Conservation (phyloP, 2,113 vertebrate genomes). For the Macaca mulatta region DNA sequence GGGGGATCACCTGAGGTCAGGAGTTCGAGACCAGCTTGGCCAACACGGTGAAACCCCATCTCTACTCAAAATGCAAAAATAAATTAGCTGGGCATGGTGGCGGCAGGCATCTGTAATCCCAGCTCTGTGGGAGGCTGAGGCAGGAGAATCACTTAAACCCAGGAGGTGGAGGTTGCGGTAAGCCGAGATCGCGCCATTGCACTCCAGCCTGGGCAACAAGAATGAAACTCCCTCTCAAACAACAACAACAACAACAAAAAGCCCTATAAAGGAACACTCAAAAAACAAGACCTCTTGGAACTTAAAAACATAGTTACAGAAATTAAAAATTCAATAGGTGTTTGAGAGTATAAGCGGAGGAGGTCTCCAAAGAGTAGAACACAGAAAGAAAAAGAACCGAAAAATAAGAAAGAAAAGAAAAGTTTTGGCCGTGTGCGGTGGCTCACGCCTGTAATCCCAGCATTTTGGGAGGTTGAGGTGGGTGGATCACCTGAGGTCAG, state of each 20-base stretch:
- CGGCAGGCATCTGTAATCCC: neutral
- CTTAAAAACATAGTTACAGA: neutral
- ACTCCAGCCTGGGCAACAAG: neutral
- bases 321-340: neutral
- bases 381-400: neutral
- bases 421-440: neutral
- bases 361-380: neutral
- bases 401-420: neutral
- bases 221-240: neutral
- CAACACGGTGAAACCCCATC: too few species aligned
- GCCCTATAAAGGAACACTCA: neutral
- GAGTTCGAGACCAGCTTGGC: too few species aligned
- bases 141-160: neutral
- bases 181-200: too few species aligned
- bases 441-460: neutral
- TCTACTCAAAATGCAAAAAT: neutral
- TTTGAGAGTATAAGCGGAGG: neutral
- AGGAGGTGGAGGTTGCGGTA: neutral
- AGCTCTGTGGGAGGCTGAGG: neutral
- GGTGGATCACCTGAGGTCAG: neutral
- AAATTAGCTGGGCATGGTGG: neutral
- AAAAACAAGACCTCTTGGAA: slow-evolving; percentile 18
- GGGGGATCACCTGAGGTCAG: too few species aligned
- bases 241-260: neutral
- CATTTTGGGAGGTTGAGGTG: too few species aligned